A percentile compares a stretch with the other conserved stretches of the same genome.
Conservation (phyloP, 1,140 invertebrate species). For the Triops cancriformis region DNA sequence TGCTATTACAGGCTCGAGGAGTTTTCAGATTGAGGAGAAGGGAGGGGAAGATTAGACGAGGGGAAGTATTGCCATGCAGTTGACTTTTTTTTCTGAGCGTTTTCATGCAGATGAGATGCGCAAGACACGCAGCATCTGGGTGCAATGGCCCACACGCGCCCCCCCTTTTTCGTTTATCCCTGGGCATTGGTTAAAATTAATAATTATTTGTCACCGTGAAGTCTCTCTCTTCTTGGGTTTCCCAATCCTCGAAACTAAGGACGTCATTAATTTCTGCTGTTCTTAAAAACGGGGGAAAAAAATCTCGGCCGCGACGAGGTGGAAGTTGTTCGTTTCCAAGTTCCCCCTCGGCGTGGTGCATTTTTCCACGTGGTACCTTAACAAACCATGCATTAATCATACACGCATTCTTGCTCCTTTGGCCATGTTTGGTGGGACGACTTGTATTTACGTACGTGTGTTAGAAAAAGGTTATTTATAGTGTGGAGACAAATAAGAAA, state of each 20-base stretch:
- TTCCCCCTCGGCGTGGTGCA: not conserved
- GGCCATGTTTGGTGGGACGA: not conserved
- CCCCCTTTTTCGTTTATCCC: too few relatives aligned
- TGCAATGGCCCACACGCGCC: not conserved
- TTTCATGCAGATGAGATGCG: not conserved
- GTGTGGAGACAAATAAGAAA: constrained; percentile 8
- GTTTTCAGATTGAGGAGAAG: not conserved
- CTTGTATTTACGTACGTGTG: not conserved
- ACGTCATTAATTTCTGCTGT: not conserved
- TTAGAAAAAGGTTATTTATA: not conserved
- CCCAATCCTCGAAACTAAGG: not conserved
- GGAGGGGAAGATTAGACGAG: not conserved
- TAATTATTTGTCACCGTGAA: not conserved
- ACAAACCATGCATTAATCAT: constrained; percentile 14
- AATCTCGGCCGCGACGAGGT: not conserved
- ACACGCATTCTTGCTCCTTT: constrained; percentile 4
- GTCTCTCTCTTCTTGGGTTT: not conserved
- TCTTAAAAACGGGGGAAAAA: not conserved
- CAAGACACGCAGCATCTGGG: constrained; percentile 12
- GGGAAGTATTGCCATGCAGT: not conserved
- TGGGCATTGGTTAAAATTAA: too few relatives aligned
- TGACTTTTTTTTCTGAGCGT: not conserved
- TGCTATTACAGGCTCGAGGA: not conserved
- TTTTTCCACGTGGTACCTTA: constrained; percentile 11
- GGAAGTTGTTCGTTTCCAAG: not conserved